Base-by-base conservation (phyloP, 2,888 invertebrate species). In the Eupithecia dodoneata region DNA sequence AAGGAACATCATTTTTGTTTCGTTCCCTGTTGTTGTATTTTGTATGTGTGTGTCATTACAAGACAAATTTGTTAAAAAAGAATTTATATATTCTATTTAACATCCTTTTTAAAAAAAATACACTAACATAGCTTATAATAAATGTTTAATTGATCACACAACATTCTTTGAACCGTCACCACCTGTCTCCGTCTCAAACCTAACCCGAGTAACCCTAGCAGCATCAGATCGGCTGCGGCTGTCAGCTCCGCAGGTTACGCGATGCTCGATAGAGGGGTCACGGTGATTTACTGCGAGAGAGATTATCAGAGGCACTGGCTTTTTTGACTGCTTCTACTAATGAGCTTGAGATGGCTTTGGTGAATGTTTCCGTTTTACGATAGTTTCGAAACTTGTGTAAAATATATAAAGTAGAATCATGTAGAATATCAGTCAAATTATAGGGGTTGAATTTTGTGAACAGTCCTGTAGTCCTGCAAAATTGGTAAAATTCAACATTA, bases 261-360 rank as follows among this genome's bases (percentile, higher is more conserved):
- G 82, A 81, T 82, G 80, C 72, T 78, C 66, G 82, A 82, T 82
- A 82, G 73, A 70, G 42, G 76, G 82, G 82, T 79, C 80, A 78
- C 72, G 76, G 81, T 81, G 82, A 82, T 82, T 82, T 82, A 82
- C 81, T 76, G 82, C 74, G 72, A 77, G 55, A 71, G 77, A 79
- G 81, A 80, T 82, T 79, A 80, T 82, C 82, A 76, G 63, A 65
- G 10, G 42, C 66, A 42, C 66, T 66, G 66, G 66, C 41, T 66
- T 66, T 79, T 79, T 79, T 77, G 74, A 81, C 74, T 78, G 52
- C 74, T 77, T 77, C 77, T 76, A 76, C 80, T 81, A 79, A 81
- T 81, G 80, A 81, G 79, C 76, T 75, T 18, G 63, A 10, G 72
- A 72, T 66, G 72, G 18, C 42, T 67, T 30, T 66, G 65, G 42